Conservation (phyloP, 2,113 vertebrate species). For the Rhegmatorhina hoffmannsi region DNA sequence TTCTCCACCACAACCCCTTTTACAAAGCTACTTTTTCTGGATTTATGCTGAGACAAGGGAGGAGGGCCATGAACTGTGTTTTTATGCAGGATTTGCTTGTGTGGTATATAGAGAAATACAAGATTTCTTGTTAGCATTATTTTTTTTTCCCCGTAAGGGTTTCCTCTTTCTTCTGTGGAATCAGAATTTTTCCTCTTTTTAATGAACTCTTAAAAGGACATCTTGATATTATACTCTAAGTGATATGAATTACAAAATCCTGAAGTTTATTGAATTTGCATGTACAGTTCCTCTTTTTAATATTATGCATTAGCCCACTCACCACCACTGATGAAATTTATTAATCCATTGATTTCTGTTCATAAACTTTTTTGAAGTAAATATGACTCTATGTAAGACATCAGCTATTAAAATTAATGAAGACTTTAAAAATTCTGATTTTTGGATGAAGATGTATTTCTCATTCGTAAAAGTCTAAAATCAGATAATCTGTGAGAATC, state of each 20-base stretch:
- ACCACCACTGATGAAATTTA: not conserved
- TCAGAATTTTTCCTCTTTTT: not conserved
- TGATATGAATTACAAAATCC: not conserved
- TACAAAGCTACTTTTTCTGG: not conserved
- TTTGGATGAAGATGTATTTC: not conserved
- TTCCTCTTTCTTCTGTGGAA: not conserved
- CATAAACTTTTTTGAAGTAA: not conserved
- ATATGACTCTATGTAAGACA: not conserved
- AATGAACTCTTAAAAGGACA: not conserved
- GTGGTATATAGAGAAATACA: not conserved
- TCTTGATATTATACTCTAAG: not conserved
- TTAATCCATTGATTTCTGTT: not conserved
- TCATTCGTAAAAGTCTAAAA: not conserved
- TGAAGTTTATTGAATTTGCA: not conserved
- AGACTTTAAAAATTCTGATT: not conserved
- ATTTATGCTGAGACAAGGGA: not conserved
- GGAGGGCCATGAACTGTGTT: not conserved
- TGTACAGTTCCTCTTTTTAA: not conserved
- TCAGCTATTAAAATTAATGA: not conserved
- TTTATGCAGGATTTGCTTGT: not conserved
- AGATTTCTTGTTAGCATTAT: not conserved
- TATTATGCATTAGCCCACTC: not conserved
- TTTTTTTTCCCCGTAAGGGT: not conserved
- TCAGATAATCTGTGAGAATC: not conserved
- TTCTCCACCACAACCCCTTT: not conserved